phyloP scores from a whole-genome alignment of 2,113 vertebrate genomes.

The Benitochromis conjunctus region DNA sequence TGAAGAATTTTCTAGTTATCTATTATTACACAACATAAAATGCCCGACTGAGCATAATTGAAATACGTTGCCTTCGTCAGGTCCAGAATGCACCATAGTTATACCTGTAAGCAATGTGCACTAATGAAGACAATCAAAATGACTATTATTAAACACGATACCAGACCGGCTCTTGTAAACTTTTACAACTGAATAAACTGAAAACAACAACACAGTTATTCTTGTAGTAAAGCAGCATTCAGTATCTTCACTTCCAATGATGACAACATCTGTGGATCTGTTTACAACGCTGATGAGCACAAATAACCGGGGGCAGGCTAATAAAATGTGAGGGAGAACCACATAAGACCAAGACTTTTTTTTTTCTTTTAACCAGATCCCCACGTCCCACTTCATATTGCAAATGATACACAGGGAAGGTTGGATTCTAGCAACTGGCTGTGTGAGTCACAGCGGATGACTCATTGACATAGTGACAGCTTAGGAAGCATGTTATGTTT shows the following conservation, averaged over 20 bases:
- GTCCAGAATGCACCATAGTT: not conserved
- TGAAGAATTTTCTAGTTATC: not conserved
- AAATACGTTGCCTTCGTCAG: not conserved
- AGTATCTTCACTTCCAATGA: not conserved
- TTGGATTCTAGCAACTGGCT: not conserved
- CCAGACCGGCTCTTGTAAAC: not conserved
- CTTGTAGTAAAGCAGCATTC: not conserved
- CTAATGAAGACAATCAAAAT: not conserved
- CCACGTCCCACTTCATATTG: not conserved
- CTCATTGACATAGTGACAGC: slow-evolving; percentile 46
- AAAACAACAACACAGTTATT: not conserved
- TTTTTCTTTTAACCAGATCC: not conserved
- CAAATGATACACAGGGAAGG: not conserved
- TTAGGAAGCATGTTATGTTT: slow-evolving; percentile 31
- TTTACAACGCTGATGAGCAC: not conserved
- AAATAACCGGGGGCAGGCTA: not conserved
- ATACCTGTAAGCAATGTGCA: not conserved
- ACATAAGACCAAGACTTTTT: not conserved
- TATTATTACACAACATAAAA: not conserved
- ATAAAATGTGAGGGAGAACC: not conserved
- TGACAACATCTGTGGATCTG: not conserved
- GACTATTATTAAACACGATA: not conserved
- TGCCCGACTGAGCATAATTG: not conserved
- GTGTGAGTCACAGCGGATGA: slow-evolving; percentile 35
- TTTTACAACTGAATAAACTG: not conserved